Conservation (phyloP, 2,113 vertebrate genomes). For the Elachura formosa region DNA sequence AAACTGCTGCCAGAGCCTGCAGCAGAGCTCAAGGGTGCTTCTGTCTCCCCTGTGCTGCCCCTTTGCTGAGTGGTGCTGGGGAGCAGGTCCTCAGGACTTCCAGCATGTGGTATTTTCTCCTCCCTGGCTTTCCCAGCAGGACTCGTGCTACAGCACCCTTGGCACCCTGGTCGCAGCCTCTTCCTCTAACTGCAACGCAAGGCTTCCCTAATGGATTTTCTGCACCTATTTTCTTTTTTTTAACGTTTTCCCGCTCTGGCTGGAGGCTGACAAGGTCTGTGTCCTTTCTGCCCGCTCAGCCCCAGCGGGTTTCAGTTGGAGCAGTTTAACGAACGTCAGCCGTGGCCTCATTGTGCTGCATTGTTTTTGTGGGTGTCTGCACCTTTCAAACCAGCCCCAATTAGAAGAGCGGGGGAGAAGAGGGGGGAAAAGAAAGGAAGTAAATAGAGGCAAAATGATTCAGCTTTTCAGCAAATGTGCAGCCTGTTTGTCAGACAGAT, state of each 20-base stretch:
- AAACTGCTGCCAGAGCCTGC: background rate
- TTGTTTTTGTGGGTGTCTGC: slow-evolving; percentile 28
- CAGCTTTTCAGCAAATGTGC: slow-evolving; percentile 13
- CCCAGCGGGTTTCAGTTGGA: background rate
- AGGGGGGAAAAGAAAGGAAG: slow-evolving; percentile 4
- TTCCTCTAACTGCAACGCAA: background rate
- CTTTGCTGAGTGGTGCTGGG: background rate
- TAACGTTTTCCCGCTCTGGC: background rate
- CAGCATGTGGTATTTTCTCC: background rate
- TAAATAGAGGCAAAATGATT: slow-evolving; percentile 38
- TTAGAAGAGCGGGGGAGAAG: background rate
- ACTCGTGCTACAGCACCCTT: background rate
- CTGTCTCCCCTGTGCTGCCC: rapidly evolving
- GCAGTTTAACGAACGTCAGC: slow-evolving; percentile 11
- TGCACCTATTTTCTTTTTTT: background rate
- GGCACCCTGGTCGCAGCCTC: background rate
- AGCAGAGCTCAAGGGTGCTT: background rate
- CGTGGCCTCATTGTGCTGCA: slow-evolving; percentile 24
- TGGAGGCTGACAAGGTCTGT: background rate
- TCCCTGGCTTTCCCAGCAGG: background rate
- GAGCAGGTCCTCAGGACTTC: background rate
- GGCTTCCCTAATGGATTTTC: background rate
- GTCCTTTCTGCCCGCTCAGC: background rate
- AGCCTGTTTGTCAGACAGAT: slow-evolving; percentile 49
- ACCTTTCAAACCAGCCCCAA: slow-evolving; percentile 32